These are phyloP conservation scores for Philaenus spumarius DNA, from an alignment of 1,140 invertebrate species.

Conservation along the genomic window DNA sequence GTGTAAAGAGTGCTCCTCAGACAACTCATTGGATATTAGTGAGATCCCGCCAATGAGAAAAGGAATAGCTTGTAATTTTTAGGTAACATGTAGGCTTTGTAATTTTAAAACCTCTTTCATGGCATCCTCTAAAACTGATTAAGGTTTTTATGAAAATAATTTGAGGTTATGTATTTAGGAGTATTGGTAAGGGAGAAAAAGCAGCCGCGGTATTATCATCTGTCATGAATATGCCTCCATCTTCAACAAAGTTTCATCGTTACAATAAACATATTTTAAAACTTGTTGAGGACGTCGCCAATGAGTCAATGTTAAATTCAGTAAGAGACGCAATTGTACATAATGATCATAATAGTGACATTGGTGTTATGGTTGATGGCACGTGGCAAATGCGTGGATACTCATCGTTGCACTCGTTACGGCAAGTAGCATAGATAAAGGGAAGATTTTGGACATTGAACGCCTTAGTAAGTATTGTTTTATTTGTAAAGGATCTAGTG, in stretches of 20 bases:
- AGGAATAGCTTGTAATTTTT: background rate
- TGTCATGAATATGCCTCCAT: conserved; percentile 10
- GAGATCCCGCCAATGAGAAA: background rate
- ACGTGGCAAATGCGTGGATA: conserved; percentile 17
- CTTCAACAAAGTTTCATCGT: conserved; percentile 1
- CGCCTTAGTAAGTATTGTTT: conserved; percentile 14
- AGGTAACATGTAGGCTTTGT: background rate
- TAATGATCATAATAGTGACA: background rate
- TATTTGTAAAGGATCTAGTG: conserved; percentile 2
- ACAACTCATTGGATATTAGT: background rate
- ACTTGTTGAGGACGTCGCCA: conserved; percentile 9
- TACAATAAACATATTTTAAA: conserved; percentile 5
- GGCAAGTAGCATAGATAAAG: conserved; percentile 12
- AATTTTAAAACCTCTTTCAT: background rate
- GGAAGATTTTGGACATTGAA: conserved; percentile 16
- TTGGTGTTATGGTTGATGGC: background rate
- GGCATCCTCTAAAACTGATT: no score
- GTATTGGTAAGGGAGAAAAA: no score
- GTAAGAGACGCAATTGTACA: background rate
- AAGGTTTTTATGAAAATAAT: no score
- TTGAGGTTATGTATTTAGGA: no score
- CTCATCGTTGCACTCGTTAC: conserved; percentile 17
- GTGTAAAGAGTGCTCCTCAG: no score
- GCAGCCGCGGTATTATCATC: no score
- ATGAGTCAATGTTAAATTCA: background rate